phyloP scores from a whole-genome alignment of 2,113 vertebrate genomes.

The Gambusia holbrooki region DNA sequence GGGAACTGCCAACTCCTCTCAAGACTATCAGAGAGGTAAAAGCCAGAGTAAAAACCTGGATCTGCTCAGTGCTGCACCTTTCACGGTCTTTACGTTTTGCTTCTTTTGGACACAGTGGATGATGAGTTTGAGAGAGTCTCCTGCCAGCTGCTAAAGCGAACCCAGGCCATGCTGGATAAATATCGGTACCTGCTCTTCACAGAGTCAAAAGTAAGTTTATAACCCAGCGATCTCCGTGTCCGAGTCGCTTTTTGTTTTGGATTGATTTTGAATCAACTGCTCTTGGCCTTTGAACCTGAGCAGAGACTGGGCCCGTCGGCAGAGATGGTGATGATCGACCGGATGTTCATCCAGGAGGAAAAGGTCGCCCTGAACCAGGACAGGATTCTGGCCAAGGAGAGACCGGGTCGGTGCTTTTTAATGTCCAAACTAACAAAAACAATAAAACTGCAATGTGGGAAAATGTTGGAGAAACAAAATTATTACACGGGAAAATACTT shows the following conservation, averaged over 20 bases:
- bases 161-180: conserved; percentile 95
- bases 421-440: neutral
- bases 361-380: conserved; percentile 88
- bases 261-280: conserved; percentile 51
- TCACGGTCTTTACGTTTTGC: neutral
- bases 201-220: conserved; percentile 88
- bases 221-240: neutral
- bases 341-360: conserved; percentile 97
- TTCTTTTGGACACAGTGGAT: conserved; percentile 80
- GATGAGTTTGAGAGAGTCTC: conserved; percentile 93
- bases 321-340: conserved; percentile 98
- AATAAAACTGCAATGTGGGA: neutral
- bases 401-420: conserved; percentile 81
- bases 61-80: neutral
- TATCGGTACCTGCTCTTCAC: conserved; percentile 91
- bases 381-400: conserved; percentile 90
- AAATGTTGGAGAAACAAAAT: too few relatives aligned
- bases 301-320: conserved; percentile 93
- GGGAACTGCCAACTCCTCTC: conserved; percentile 85
- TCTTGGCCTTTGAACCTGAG: conserved; percentile 44
- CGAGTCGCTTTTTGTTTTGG: neutral
- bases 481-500: neutral
- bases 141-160: conserved; percentile 87
- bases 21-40: conserved; percentile 86
- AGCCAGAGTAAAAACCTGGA: neutral